Percentiles rank a stretch among this genome's conserved stretches.
Evolutionary conservation across 2,797 vertebrate genomes (phyloP).

Genomic region (Microtus californicus): DNA sequence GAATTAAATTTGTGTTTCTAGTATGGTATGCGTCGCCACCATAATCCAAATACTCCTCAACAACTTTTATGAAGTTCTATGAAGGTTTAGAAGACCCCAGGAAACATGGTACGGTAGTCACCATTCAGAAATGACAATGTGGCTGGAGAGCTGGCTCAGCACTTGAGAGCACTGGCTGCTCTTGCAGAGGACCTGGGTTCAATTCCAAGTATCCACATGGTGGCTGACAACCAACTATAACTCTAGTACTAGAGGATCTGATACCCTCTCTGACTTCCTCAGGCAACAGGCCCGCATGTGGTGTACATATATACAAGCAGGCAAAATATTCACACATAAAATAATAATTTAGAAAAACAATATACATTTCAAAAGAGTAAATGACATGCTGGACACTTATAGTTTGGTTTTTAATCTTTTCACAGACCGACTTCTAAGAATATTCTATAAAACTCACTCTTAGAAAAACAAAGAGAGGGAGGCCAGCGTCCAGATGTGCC

Average conservation of each 20-base stretch:
- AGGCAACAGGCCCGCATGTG: not conserved
- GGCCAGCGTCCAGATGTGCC: not conserved
- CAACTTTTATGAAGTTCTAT: not conserved
- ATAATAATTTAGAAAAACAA: not conserved
- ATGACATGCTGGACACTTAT: not conserved
- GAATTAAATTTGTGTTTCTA: constrained; percentile 36
- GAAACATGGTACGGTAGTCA: not conserved
- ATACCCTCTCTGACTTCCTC: not conserved
- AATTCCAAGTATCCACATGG: not conserved
- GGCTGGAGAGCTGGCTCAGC: not conserved
- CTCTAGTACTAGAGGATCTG: not conserved
- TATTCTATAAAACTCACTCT: not conserved
- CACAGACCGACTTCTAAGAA: constrained; percentile 45
- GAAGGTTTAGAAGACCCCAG: not conserved
- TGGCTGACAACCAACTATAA: not conserved
- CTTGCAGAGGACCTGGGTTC: not conserved
- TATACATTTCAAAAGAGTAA: not conserved
- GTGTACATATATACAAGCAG: not conserved
- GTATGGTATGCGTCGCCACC: not conserved
- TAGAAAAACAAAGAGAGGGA: not conserved
- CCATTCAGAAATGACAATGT: not conserved
- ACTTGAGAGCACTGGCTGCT: not conserved
- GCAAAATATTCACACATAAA: not conserved
- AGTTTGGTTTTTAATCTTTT: not conserved
- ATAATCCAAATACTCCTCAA: not conserved